Percentiles rank a stretch among this genome's conserved stretches.
phyloP scores from a whole-genome alignment of 2,888 invertebrate genomes.

The Mellilla xanthometata region DNA sequence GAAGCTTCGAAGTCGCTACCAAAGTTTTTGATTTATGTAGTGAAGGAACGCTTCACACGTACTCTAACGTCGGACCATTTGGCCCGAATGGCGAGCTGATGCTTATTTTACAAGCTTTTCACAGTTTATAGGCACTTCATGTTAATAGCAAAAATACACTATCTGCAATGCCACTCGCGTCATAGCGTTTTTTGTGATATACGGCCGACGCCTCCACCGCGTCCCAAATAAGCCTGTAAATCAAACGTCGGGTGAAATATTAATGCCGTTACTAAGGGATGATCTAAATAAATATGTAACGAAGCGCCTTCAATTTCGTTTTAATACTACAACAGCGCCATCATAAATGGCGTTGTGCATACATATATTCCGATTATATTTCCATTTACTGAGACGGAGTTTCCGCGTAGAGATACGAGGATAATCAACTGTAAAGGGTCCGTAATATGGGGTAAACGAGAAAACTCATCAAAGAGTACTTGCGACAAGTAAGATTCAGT shows the following conservation, averaged over 20 bases:
- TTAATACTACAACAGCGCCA: slow-evolving; percentile 38
- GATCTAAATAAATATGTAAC: slow-evolving; percentile 55
- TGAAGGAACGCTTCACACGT: slow-evolving; percentile 44
- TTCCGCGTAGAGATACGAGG: slow-evolving; percentile 3
- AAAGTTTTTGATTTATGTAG: slow-evolving; percentile 58
- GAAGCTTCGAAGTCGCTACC: slow-evolving; percentile 47
- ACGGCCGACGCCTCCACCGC: slow-evolving; percentile 2
- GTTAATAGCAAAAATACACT: slow-evolving; percentile 25
- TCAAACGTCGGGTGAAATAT: slow-evolving; percentile 21
- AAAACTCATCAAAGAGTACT: slow-evolving; percentile 14
- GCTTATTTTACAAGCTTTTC: slow-evolving; percentile 28
- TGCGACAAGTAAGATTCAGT: slow-evolving; percentile 8
- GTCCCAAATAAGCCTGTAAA: slow-evolving; percentile 18
- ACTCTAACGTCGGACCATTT: slow-evolving; percentile 48
- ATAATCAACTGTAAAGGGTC: slow-evolving; percentile 9
- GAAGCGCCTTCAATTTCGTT: slow-evolving; percentile 52
- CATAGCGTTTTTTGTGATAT: slow-evolving; percentile 9
- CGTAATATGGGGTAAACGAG: slow-evolving; percentile 8
- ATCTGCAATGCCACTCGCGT: slow-evolving; percentile 11
- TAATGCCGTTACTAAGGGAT: slow-evolving; percentile 50
- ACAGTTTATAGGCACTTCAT: slow-evolving; percentile 35
- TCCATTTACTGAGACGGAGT: slow-evolving; percentile 21
- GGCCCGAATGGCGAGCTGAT: slow-evolving; percentile 51
- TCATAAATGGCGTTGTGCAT: slow-evolving; percentile 24
- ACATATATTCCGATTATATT: slow-evolving; percentile 10